Base-by-base conservation (phyloP, 2,888 invertebrate genomes). In the Ennomos fuscantarius region DNA sequence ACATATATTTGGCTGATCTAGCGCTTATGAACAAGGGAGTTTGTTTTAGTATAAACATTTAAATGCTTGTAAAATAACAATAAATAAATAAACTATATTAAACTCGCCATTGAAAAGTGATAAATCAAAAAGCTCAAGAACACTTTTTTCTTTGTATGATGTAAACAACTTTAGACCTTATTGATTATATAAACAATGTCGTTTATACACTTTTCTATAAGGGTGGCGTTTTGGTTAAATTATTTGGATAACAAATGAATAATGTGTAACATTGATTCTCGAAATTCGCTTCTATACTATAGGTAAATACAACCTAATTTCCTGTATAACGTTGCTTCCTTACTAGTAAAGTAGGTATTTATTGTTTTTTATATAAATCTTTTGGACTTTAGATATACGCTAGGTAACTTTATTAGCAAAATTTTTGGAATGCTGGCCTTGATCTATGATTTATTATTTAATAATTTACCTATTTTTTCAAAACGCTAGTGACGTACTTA, bases 311-410 rank as follows among this genome's bases (percentile, higher is more conserved):
- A 66, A 68, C 63, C 63, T 70, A 65, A 75, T 69, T 74, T 79
- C 76, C 78, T 75, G 73, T 81, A 24, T 24, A 78, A 78, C 72
- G 73, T 83, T 76, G 86, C 86, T 85, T 85, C 86, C 84, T 75
- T 83, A 84, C 78, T 74, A 68, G 72, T 74, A 72, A 74, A 65
- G 79, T 82, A 82, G 80, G 68, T 80, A 79, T 77, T 74, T 79
- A 76, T 79, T 76, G 72, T 70, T 70, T 72, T n/a, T 66, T 70
- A 67, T 69, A 48, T 67, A 69, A 69, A 64, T 65, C 69, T 75
- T 72, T 69, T 62, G 65, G 73, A 62, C 52, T 65, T 59, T 72
- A 73, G 74, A 71, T 66, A 63, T 73, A 71, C 68, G 68, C 65
- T 66, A 71, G 65, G 60, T 68, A 63, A 60, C 54, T 63, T 68